These are phyloP conservation scores for Scolopax rusticola DNA, from an alignment of 2,797 vertebrate species.

Conservation along the genomic window DNA sequence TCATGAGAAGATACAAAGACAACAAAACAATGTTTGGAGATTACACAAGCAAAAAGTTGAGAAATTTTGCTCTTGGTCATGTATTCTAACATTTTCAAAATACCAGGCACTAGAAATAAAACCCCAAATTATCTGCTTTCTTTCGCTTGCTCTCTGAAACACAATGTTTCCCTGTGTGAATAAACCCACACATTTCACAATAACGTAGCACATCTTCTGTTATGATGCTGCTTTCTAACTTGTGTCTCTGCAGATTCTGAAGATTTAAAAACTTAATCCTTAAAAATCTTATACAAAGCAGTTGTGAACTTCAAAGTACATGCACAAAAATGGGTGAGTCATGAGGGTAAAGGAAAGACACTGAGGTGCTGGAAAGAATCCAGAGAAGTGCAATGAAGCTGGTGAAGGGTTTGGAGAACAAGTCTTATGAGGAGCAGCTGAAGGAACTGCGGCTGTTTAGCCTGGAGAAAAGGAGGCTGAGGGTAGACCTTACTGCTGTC, in stretches of 20 bases:
- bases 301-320: not conserved
- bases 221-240: not conserved
- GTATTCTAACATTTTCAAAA: not conserved
- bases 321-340: not conserved
- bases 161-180: not conserved
- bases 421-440: not conserved
- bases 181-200: not conserved
- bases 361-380: not conserved
- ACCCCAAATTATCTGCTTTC: not conserved
- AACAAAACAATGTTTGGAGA: not conserved
- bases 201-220: accelerated
- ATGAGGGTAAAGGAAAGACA: not conserved
- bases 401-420: not conserved
- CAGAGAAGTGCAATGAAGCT: not conserved
- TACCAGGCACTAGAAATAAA: not conserved
- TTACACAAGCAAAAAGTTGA: not conserved
- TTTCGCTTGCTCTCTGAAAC: not conserved
- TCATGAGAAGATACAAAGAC: not conserved
- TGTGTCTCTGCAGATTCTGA: not conserved
- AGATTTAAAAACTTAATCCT: not conserved
- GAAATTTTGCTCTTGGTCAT: not conserved
- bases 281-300: not conserved
- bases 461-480: not conserved
- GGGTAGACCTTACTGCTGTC: not conserved
- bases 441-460: not conserved